Evolutionary conservation across 2,113 vertebrate genomes (phyloP).

Genomic region (Pogonocichla stellata): DNA sequence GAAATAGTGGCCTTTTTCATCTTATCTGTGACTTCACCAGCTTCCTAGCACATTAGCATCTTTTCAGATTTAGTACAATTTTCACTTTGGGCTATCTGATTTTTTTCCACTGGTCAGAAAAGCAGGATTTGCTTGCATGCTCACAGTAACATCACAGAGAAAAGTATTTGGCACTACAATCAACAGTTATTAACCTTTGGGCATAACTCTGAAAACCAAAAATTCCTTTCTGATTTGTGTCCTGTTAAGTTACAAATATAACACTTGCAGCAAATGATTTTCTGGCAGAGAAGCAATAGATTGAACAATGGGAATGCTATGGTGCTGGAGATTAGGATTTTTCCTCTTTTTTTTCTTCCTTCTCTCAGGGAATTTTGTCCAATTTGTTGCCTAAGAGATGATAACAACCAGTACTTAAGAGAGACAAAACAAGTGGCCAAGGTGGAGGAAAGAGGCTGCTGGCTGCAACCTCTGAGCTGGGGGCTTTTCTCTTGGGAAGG

Average conservation of each 20-base stretch:
- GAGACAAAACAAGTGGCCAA: background rate
- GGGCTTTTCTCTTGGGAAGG: background rate
- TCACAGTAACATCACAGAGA: background rate
- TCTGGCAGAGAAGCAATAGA: background rate
- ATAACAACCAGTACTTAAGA: background rate
- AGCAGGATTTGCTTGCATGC: background rate
- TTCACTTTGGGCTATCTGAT: background rate
- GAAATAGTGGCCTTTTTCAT: background rate
- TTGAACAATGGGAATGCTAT: background rate
- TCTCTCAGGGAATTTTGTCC: background rate
- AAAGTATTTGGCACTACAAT: constrained; percentile 25
- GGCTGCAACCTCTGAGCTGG: background rate
- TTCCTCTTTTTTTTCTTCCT: background rate
- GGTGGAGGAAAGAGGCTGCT: background rate
- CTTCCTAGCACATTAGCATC: background rate
- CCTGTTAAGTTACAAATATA: constrained; percentile 10
- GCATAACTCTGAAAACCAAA: constrained; percentile 44
- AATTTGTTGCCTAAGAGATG: background rate
- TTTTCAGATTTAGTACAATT: background rate
- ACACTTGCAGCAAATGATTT: constrained; percentile 31
- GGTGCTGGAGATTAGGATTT: background rate
- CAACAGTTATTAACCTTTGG: constrained; percentile 28
- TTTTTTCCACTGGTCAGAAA: background rate
- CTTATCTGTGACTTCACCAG: background rate
- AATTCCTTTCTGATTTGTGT: constrained; percentile 11